Evolutionary conservation across 2,113 vertebrate species (phyloP), one percentile per base, ranked within the genome.

Genomic region (Macquaria australasica): DNA sequence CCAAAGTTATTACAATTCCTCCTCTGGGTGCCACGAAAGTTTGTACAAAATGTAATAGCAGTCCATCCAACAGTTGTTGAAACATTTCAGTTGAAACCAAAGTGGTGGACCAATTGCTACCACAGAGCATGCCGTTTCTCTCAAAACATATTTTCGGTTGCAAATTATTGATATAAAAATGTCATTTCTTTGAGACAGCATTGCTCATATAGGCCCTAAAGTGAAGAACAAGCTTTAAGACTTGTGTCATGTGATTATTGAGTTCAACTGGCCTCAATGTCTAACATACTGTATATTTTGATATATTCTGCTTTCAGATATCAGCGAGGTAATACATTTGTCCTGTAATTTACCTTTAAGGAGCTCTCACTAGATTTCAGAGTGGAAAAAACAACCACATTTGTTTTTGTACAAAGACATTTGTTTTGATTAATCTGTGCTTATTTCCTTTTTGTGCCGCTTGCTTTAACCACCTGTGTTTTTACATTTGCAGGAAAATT

Each of bases 401-500:
- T 12, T 48, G 7, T 34, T 37, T 62, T 34, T 63, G 60, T 62
- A 14, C 7, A 31, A 31, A 58, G n/a, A 31, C 15, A 15, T 34
- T 16, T 23, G 3, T 51, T 66, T 39, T 62, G 23, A 37, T 60
- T 25, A 58, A 50, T 56, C 50, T 20, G 59, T 71, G 12, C 48
- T 53, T 25, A 23, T 69, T 68, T 82, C 68, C 1, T 68, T 14
- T 72, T 55, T 39, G 6, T 50, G n/a, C 20, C 16, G 55, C 28
- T 75, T 8, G 8, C 2, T 62, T 31, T 48, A 66, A 68, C 64
- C 34, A 67, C 53, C 31, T 37, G 48, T 64, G 45, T 51, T 75
- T 70, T 75, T 55, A 70, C 48, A 51, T 73, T 78, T 56, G 59
- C 51, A 48, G 16, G 41, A 67, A 72, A 34, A 55, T 67, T 53